A percentile compares a stretch with the other conserved stretches of the same genome.
Conservation (phyloP, 2,888 invertebrate species). For the Philaethria dido region DNA sequence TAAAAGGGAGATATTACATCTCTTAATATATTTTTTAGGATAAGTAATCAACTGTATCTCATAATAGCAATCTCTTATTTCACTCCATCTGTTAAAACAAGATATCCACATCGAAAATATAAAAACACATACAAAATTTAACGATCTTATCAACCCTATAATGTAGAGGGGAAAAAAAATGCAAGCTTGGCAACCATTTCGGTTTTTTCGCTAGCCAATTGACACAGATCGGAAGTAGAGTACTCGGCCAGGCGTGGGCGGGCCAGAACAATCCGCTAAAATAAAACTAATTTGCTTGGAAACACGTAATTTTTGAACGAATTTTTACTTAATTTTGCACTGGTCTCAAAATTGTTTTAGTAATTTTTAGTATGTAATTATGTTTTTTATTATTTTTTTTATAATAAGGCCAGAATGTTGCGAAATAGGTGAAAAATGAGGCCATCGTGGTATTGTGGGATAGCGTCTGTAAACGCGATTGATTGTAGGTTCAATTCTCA, state of each 20-base stretch:
- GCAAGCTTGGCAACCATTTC: constrained; percentile 67
- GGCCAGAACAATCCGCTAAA: constrained; percentile 57
- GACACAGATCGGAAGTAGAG: constrained; percentile 72
- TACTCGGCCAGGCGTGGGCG: constrained; percentile 68
- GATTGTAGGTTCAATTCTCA: no score
- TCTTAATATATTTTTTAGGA: no score
- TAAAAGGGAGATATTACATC: no score
- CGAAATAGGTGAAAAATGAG: no score
- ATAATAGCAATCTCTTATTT: no score
- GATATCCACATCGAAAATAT: not conserved
- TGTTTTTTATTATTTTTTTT: no score
- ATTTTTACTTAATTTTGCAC: constrained; percentile 21
- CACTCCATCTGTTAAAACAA: no score
- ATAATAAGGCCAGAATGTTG: no score
- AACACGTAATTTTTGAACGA: constrained; percentile 33
- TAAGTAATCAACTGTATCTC: no score
- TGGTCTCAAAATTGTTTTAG: not conserved
- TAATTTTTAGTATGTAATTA: not conserved
- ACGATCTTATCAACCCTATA: constrained; percentile 23
- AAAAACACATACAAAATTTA: not conserved
- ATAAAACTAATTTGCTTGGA: constrained; percentile 36
- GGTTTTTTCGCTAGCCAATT: constrained; percentile 69
- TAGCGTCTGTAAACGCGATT: no score
- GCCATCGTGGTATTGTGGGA: no score
- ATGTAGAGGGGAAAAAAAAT: constrained; percentile 34